Conservation (phyloP, 2,888 invertebrate species). For the Campoletis raptor region DNA sequence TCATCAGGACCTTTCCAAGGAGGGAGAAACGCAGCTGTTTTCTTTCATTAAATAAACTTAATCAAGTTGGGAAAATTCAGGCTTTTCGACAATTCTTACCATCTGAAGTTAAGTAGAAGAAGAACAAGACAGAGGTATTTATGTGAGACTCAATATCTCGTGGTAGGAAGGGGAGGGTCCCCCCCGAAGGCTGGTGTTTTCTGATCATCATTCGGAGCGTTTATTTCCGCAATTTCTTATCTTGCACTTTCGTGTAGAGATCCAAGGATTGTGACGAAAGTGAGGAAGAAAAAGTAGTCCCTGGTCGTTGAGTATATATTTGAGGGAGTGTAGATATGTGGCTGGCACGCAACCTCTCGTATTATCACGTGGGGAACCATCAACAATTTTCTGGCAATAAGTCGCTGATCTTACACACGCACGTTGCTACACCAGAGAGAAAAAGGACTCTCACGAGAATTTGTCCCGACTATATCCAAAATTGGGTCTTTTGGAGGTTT, state of each 20-base stretch:
- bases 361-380: conserved; percentile 13
- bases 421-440: conserved; percentile 3
- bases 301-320: conserved; percentile 16
- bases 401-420: conserved; percentile 13
- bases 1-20: background rate
- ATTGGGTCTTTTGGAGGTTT: background rate
- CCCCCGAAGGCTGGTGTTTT: background rate
- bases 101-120: conserved; percentile 3
- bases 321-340: conserved; percentile 1
- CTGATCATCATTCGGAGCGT: conserved; percentile 10
- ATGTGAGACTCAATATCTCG: background rate
- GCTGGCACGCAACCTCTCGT: conserved; percentile 26
- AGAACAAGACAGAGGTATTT: conserved; percentile 3
- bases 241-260: conserved; percentile 8
- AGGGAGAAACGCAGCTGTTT: background rate
- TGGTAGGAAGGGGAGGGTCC: conserved; percentile 5
- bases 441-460: conserved; percentile 8
- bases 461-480: conserved; percentile 3
- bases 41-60: background rate
- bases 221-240: conserved; percentile 14
- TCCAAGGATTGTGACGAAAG: conserved; percentile 17
- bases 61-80: background rate
- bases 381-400: conserved; percentile 37
- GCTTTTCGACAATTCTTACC: background rate
- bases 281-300: conserved; percentile 5